A percentile compares a stretch with the other conserved stretches of the same genome.
Evolutionary conservation across 1,140 invertebrate genomes (phyloP).

Genomic region (Meloidogyne chitwoodi): DNA sequence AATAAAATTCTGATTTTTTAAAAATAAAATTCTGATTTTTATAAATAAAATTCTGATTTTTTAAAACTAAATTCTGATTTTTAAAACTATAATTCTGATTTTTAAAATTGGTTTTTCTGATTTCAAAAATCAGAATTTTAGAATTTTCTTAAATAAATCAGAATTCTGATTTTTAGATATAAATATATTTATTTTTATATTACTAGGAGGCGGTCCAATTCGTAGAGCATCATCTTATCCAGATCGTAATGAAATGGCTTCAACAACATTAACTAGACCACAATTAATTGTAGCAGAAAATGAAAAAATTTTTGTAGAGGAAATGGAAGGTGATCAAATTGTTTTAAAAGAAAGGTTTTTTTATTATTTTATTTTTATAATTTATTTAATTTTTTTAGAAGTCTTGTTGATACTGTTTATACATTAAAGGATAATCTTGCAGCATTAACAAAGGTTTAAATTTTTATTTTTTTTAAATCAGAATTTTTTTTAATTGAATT

Average conservation of each 20-base stretch:
- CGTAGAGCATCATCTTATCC: slow-evolving; percentile 39
- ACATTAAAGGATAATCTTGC: slow-evolving; percentile 68
- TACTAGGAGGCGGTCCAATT: neutral
- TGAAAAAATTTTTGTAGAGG: slow-evolving; percentile 67
- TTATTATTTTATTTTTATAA: neutral
- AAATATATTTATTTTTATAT: neutral
- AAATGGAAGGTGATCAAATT: slow-evolving; percentile 61
- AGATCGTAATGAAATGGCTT: slow-evolving; percentile 23
- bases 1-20: too few species aligned
- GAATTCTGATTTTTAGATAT: slow-evolving; percentile 9
- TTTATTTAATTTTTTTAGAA: slow-evolving; percentile 63
- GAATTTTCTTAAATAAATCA: neutral
- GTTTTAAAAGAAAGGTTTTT: slow-evolving; percentile 64
- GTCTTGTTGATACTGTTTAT: slow-evolving; percentile 71
- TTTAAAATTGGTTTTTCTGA: neutral
- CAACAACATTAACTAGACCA: slow-evolving; percentile 59
- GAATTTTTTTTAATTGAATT: neutral
- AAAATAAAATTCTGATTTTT: too few species aligned
- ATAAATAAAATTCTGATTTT: too few species aligned
- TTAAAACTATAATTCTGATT: too few species aligned
- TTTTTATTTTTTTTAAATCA: slow-evolving; percentile 11
- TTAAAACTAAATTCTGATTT: too few species aligned
- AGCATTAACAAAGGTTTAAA: slow-evolving; percentile 64
- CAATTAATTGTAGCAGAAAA: slow-evolving; percentile 67
- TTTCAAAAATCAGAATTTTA: neutral